Percentiles rank a stretch among this genome's conserved stretches.
phyloP scores from a whole-genome alignment of 2,888 invertebrate species.

The Apocheima hispidaria region DNA sequence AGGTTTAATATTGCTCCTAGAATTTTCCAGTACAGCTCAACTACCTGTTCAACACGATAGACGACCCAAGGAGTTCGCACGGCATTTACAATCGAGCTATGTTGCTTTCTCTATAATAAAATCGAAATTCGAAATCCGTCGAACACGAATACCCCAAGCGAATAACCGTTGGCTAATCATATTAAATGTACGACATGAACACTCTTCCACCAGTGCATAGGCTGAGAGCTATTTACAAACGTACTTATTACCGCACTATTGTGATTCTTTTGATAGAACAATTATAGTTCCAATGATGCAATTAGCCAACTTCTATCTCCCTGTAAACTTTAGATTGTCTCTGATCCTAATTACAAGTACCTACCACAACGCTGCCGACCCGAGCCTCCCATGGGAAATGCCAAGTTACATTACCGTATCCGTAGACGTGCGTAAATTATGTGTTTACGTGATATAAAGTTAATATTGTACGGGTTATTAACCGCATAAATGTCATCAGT shows the following conservation, averaged over 20 bases:
- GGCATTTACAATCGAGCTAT: too few relatives aligned
- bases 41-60: too few relatives aligned
- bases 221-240: neutral
- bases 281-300: constrained; percentile 1
- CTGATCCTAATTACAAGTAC: constrained; percentile 19
- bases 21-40: too few relatives aligned
- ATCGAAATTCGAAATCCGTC: too few relatives aligned
- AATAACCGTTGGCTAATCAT: too few relatives aligned
- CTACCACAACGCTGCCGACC: constrained; percentile 11
- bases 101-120: too few relatives aligned
- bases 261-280: neutral
- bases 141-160: too few relatives aligned
- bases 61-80: too few relatives aligned
- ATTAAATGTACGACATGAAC: too few relatives aligned
- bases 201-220: too few relatives aligned
- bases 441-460: constrained; percentile 45
- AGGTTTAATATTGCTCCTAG: too few relatives aligned
- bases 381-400: constrained; percentile 20
- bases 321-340: constrained; percentile 27
- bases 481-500: constrained; percentile 40
- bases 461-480: constrained; percentile 48
- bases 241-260: neutral
- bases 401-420: constrained; percentile 7
- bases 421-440: constrained; percentile 38
- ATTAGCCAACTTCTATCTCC: constrained; percentile 13